Evolutionary conservation across 1,140 invertebrate species (phyloP).

Genomic region (Dreissena rostriformis): DNA sequence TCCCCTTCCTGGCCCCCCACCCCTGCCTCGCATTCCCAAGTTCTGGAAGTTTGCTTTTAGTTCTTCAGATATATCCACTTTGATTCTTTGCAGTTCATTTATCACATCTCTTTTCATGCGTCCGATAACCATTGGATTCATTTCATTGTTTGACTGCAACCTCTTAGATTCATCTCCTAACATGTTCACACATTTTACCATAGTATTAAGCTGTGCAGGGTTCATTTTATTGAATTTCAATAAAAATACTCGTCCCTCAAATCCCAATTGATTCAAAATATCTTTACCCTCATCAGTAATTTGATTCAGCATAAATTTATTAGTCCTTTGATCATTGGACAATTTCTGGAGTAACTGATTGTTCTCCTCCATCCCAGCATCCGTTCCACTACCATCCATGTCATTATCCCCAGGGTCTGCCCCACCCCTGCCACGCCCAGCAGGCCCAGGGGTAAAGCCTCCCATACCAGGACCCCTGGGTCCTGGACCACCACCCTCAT

Average conservation of each 20-base stretch:
- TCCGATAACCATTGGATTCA: slow-evolving; percentile 17
- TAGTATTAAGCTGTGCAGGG: slow-evolving; percentile 49
- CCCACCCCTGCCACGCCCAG: slow-evolving; percentile 20
- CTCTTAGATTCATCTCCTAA: slow-evolving; percentile 45
- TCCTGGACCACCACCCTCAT: not conserved
- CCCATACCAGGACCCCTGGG: not conserved
- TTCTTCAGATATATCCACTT: slow-evolving; percentile 19
- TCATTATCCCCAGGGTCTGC: slow-evolving; percentile 3
- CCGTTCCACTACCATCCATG: slow-evolving; percentile 36
- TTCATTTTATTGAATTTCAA: slow-evolving; percentile 35
- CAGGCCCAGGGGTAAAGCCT: slow-evolving; percentile 1
- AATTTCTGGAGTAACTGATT: not conserved
- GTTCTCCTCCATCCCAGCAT: not conserved
- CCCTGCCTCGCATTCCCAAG: not conserved
- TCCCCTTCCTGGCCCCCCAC: slow-evolving; percentile 32
- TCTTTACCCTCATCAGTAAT: slow-evolving; percentile 41
- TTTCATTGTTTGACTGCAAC: slow-evolving; percentile 23
- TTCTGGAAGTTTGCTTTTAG: too few species aligned
- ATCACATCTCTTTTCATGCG: slow-evolving; percentile 41
- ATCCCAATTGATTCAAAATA: slow-evolving; percentile 30
- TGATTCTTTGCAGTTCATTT: slow-evolving; percentile 13
- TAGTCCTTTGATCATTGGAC: slow-evolving; percentile 31
- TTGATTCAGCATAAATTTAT: slow-evolving; percentile 44
- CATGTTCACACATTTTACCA: slow-evolving; percentile 38
- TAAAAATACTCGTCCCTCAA: slow-evolving; percentile 32